Percentiles rank a stretch among this genome's conserved stretches.
Conservation (phyloP, 2,113 vertebrate genomes). For the Platichthys flesus region DNA sequence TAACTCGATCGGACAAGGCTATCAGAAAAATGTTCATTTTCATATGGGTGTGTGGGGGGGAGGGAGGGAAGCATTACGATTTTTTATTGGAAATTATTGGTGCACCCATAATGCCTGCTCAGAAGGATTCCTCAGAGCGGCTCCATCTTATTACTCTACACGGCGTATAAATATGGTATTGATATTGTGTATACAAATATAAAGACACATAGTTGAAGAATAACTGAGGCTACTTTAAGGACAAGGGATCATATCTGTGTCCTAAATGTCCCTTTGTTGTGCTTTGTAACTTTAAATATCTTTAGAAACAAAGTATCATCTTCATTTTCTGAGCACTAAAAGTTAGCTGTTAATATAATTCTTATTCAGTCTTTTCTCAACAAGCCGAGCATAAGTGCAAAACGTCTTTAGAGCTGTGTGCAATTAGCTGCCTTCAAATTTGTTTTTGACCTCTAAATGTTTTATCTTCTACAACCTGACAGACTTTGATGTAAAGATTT, state of each 20-base stretch:
- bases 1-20: constrained; percentile 26
- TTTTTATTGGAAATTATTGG: constrained; percentile 3
- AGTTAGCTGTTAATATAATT: background rate
- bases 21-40: constrained; percentile 21
- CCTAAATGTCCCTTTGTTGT: background rate
- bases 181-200: background rate
- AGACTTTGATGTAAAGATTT: no score
- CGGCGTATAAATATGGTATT: background rate
- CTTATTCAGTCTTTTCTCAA: background rate
- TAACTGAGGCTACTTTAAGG: background rate
- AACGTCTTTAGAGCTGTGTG: background rate
- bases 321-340: background rate
- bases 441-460: background rate
- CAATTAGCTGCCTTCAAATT: background rate
- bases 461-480: no score
- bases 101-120: background rate
- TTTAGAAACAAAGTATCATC: background rate
- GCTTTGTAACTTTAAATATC: background rate
- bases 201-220: background rate
- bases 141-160: background rate
- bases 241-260: background rate
- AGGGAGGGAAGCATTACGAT: background rate
- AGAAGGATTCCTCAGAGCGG: background rate
- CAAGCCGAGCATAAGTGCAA: background rate
- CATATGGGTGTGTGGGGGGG: background rate